Conservation (phyloP, 2,113 vertebrate genomes). For the Erythrocercus mccallii region DNA sequence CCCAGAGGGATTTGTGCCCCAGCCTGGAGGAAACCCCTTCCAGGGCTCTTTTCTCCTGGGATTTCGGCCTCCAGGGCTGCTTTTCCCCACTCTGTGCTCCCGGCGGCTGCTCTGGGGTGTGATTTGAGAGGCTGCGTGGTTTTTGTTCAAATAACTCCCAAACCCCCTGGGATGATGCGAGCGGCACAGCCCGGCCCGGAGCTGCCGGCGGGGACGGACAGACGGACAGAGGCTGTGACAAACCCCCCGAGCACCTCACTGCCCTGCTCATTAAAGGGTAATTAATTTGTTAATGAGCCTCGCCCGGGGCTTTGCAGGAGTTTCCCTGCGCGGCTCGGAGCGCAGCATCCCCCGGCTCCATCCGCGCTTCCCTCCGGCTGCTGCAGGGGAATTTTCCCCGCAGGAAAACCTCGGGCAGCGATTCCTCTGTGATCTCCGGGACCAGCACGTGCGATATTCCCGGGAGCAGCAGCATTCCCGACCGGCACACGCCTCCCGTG, state of each 20-base stretch:
- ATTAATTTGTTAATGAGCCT: not conserved
- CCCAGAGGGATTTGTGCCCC: not conserved
- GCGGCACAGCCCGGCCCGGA: not conserved
- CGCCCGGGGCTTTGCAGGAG: fast-evolving
- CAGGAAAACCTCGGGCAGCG: not conserved
- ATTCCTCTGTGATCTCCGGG: not conserved
- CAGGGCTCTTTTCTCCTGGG: not conserved
- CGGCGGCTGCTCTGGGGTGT: not conserved
- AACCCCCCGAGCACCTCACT: fast-evolving
- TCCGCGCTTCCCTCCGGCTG: fast-evolving
- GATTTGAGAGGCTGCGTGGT: not conserved
- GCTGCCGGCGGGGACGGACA: not conserved
- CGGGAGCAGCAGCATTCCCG: not conserved
- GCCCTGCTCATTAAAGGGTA: not conserved
- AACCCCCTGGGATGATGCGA: not conserved
- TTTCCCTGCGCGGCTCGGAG: no score
- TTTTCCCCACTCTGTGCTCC: not conserved
- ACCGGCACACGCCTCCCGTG: not conserved
- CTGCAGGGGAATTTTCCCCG: not conserved
- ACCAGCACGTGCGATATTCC: not conserved
- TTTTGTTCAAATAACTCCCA: not conserved
- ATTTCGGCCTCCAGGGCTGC: not conserved
- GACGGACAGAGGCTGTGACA: not conserved
- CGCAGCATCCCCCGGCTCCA: not conserved
- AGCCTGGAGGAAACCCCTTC: not conserved